Evolutionary conservation across 2,888 invertebrate genomes (phyloP).

Genomic region (Teleiodes luculella): DNA sequence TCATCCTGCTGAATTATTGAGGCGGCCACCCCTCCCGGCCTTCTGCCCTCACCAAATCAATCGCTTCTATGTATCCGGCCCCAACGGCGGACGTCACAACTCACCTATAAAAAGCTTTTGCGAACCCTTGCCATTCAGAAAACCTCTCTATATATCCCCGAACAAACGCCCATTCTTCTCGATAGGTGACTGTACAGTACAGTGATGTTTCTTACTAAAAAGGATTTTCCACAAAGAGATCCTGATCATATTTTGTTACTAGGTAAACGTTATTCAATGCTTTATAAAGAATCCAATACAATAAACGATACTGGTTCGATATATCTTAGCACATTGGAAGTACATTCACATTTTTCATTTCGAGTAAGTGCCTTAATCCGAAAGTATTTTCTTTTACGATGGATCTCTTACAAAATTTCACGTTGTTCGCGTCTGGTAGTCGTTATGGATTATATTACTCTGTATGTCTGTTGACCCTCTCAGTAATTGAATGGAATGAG

Average conservation of each 20-base stretch:
- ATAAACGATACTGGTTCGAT: slow-evolving; percentile 17
- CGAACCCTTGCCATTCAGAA: slow-evolving; percentile 33
- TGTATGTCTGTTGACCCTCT: slow-evolving; percentile 49
- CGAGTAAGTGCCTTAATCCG: slow-evolving; percentile 10
- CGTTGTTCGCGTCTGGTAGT: not conserved
- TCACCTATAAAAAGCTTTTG: slow-evolving; percentile 38
- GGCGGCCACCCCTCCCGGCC: slow-evolving; percentile 19
- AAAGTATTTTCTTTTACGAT: slow-evolving; percentile 7
- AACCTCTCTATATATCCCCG: slow-evolving; percentile 25
- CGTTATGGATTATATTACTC: slow-evolving; percentile 30
- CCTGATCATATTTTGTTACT: slow-evolving; percentile 13
- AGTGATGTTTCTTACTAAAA: slow-evolving; percentile 19
- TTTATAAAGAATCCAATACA: not conserved
- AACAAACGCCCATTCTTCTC: slow-evolving; percentile 23
- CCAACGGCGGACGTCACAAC: slow-evolving; percentile 31
- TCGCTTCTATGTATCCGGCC: slow-evolving; percentile 32
- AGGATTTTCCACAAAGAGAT: not conserved
- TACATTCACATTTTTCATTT: slow-evolving; percentile 17
- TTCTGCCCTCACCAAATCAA: slow-evolving; percentile 43
- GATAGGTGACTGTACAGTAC: too few relatives aligned
- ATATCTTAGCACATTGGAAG: slow-evolving; percentile 20
- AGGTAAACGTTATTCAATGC: slow-evolving; percentile 28
- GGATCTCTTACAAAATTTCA: slow-evolving; percentile 11
- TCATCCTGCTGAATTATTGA: slow-evolving; percentile 58
- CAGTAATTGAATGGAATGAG: slow-evolving; percentile 62